Base-by-base conservation (phyloP, 1,140 invertebrate genomes). In the Drosophila sp. region DNA sequence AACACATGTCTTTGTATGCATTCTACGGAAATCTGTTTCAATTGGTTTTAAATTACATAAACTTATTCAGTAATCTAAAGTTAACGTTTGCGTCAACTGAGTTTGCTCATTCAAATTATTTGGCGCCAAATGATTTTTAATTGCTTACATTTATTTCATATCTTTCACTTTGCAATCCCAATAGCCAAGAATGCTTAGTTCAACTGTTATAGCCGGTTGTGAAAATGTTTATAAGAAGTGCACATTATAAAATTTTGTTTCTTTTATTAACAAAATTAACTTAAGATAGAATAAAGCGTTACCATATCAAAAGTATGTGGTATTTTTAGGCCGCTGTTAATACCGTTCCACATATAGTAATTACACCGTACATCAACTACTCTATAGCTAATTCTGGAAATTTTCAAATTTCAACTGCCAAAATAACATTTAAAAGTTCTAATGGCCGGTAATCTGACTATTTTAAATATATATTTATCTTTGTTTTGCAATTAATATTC, bases 281-380 rank as follows among this genome's bases (percentile, higher is more conserved):
- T 1, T 38, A 11, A 5, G 11, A 11, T 38, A 38, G 11, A 13
- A 9, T 38, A 4, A 13, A 38, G 11, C n/a, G 36, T 38, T 38
- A 6, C 36, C 36, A 13, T 38, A 38, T 38, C n/a, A 5, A 29
- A 6, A 2, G 14, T 16, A 4, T 27, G 14, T 16, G n/a, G n/a
- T 43, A 41, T 41, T 41, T 41, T 41, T 14, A 41, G 13, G n/a
- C 5, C 14, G 2, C 27, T 59, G 41, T 61, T 61, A 61, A 38
- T 61, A 36, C 34, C 40, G 29, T 13, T 16, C 9, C 8, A 38
- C 29, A 9, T 32, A 25, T 1, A n/a, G n/a, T n/a, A n/a, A n/a
- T n/a, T n/a, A n/a, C n/a, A n/a, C n/a, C n/a, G n/a, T n/a, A n/a
- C n/a, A n/a, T n/a, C n/a, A n/a, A n/a, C n/a, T n/a, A n/a, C n/a